Evolutionary conservation across 2,113 vertebrate species (phyloP).

Genomic region (Gasterosteus nipponicus): DNA sequence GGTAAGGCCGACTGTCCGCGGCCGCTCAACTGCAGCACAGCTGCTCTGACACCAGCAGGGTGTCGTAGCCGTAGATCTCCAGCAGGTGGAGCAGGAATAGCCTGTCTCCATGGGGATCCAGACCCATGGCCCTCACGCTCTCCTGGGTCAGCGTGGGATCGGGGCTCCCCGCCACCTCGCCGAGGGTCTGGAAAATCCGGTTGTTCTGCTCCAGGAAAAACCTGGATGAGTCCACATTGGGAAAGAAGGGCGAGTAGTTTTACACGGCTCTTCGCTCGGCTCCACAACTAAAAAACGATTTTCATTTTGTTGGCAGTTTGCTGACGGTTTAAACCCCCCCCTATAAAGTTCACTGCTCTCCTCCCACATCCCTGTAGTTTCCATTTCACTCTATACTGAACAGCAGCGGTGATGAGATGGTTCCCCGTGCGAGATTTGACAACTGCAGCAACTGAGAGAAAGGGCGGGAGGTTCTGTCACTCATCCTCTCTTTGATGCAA

Average conservation of each 20-base stretch:
- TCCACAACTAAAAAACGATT: not conserved
- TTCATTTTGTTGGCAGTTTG: not conserved
- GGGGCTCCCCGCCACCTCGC: slow-evolving; percentile 90
- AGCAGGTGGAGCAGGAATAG: slow-evolving; percentile 93
- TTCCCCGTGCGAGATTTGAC: not conserved
- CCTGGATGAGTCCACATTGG: slow-evolving; percentile 63
- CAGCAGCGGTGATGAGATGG: not conserved
- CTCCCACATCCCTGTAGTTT: not conserved
- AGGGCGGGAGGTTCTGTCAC: not conserved
- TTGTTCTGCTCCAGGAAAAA: slow-evolving; percentile 98
- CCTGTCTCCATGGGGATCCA: slow-evolving; percentile 93
- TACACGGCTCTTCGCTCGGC: not conserved
- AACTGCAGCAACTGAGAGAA: not conserved
- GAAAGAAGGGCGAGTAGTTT: slow-evolving; percentile 8
- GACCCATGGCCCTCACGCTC: slow-evolving; percentile 92
- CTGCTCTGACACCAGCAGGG: slow-evolving; percentile 93
- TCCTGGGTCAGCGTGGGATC: slow-evolving; percentile 93
- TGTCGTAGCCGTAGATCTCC: slow-evolving; percentile 95
- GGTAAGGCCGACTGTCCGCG: not conserved
- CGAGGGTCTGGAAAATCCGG: slow-evolving; percentile 92
- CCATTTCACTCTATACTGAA: not conserved
- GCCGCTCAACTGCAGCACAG: slow-evolving; percentile 91
- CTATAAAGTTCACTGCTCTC: not conserved
- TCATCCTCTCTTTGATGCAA: not conserved
- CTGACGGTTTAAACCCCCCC: not conserved